Base-by-base conservation (phyloP, 2,113 vertebrate genomes). In the Callipepla squamata region DNA sequence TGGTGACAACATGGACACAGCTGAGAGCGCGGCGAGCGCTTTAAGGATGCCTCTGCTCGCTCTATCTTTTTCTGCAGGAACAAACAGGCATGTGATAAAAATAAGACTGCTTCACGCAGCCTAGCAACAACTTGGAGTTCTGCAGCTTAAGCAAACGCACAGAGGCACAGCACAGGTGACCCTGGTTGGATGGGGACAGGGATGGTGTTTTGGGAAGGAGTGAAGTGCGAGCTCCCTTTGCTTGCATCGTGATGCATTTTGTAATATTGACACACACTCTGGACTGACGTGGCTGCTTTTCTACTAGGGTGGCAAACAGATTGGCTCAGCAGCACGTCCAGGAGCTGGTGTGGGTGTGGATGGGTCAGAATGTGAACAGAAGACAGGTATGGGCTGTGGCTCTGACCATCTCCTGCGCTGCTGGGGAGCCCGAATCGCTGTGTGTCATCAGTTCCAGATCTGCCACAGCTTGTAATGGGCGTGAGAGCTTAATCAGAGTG, bases 71-170 rank as follows among this genome's bases (percentile, higher is more conserved):
- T 85, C 85, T 88, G 57, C 79, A 82, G 83, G 86, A 95, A 94
- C 89, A 96, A 96, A 93, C 92, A 95, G 84, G 77, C 92, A 53
- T 88, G 66, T 53, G 76, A 94, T 97, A 94, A 97, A 96, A 95
- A 94, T 92, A 94, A 94, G 68, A 36, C 34, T 90, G 66, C 66
- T 93, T 80, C 26, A 23, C 72, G 93, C 87, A 94, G 85, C 95
- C 90, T 95, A 94, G 95, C 96, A 96, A 96, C 96, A 92, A 72
- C 63, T 67, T 73, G 22, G 89, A 50, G 59, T 94, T 77, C 68
- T 91, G 62, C 85, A 80, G 90, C 72, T 22, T 2, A 18, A 95
- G 59, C 48, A 16, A 69, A 65, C 34, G 57, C 61, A 11, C 58
- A 47, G 89, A 0, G 0, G 38, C 55, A 30, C 47, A 28, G 59